Percentiles rank a stretch among this genome's conserved stretches.
Conservation (phyloP, 2,888 invertebrate genomes). For the Agrypnus murinus region DNA sequence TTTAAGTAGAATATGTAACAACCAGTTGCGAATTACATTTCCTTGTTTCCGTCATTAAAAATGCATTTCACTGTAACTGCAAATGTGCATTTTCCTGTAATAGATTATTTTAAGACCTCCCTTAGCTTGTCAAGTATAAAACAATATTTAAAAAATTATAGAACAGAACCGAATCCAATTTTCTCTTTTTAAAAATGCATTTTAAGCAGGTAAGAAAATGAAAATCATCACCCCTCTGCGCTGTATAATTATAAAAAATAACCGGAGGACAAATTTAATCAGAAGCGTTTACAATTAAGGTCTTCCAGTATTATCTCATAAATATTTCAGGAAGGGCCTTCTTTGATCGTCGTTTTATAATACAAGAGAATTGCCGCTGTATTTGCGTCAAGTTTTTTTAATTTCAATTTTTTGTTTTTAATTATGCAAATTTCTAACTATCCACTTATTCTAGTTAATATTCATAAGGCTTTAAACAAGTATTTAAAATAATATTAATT, state of each 20-base stretch:
- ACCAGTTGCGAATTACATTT: too few species aligned
- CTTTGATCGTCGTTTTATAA: slow-evolving; percentile 32
- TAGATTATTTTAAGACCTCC: too few species aligned
- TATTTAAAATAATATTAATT: slow-evolving; percentile 48
- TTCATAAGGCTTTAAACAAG: slow-evolving; percentile 41
- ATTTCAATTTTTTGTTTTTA: slow-evolving; percentile 38
- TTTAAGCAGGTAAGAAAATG: too few species aligned
- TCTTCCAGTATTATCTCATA: slow-evolving; percentile 37
- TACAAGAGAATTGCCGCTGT: slow-evolving; percentile 32
- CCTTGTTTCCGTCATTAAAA: too few species aligned
- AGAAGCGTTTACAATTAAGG: slow-evolving; percentile 40
- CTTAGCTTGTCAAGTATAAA: too few species aligned
- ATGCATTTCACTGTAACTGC: too few species aligned
- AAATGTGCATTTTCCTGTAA: too few species aligned
- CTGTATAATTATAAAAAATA: slow-evolving; percentile 34
- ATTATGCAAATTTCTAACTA: slow-evolving; percentile 49
- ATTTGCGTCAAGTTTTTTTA: slow-evolving; percentile 35
- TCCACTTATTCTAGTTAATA: slow-evolving; percentile 46
- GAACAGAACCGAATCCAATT: too few species aligned
- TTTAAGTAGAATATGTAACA: too few species aligned
- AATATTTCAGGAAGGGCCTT: slow-evolving; percentile 40
- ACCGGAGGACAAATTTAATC: slow-evolving; percentile 43
- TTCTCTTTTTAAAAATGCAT: too few species aligned
- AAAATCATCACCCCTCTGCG: not conserved
- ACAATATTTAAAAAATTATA: too few species aligned